Conservation (phyloP, 2,113 vertebrate species). For the Notothenia rossii region DNA sequence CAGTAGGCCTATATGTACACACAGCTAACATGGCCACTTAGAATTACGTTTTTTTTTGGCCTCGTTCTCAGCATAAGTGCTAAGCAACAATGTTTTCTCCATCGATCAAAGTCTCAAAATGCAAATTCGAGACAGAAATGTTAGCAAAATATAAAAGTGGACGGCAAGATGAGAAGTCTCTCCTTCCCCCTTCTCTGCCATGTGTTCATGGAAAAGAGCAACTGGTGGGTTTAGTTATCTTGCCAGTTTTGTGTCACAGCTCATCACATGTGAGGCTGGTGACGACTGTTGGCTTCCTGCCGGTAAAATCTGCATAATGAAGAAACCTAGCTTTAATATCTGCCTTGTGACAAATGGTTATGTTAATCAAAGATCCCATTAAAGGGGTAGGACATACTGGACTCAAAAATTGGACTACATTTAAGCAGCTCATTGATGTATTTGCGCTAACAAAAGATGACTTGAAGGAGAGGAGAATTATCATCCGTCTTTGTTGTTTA, state of each 20-base stretch:
- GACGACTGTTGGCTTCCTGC: slow-evolving; percentile 23
- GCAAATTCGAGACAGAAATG: slow-evolving; percentile 5
- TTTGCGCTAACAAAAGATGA: neutral
- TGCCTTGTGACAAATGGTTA: neutral
- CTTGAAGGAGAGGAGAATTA: neutral
- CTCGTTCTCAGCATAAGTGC: neutral
- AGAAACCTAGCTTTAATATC: neutral
- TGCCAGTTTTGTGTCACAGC: slow-evolving; percentile 45
- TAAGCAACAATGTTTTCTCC: neutral
- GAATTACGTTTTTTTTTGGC: neutral
- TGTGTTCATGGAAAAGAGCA: slow-evolving; percentile 33
- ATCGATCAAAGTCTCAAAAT: neutral
- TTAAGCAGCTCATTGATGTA: neutral
- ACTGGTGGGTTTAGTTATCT: slow-evolving; percentile 12
- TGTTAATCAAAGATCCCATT: neutral
- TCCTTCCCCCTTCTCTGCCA: neutral
- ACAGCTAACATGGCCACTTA: neutral
- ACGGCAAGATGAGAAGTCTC: neutral
- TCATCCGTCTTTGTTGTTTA: neutral
- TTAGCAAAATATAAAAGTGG: neutral
- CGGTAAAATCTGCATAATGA: neutral
- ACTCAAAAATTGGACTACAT: neutral
- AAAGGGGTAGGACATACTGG: neutral
- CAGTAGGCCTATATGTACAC: neutral
- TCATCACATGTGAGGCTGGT: slow-evolving; percentile 15